Evolutionary conservation across 2,113 vertebrate genomes (phyloP).

Genomic region (Corapipo altera): DNA sequence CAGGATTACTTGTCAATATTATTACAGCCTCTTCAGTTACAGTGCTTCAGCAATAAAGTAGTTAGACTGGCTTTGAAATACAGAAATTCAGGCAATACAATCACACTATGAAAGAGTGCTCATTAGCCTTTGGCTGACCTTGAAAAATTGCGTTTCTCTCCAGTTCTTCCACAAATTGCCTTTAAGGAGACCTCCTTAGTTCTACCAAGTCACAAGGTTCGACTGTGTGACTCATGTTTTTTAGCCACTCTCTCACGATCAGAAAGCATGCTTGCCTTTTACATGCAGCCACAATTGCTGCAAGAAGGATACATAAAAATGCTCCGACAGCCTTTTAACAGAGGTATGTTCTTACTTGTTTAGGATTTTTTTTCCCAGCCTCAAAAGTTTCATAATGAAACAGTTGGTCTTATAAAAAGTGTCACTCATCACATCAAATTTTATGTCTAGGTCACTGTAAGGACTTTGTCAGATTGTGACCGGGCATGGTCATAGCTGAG

Average conservation of each 20-base stretch:
- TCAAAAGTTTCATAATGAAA: constrained; percentile 48
- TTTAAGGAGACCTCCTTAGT: constrained; percentile 58
- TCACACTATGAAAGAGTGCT: constrained; percentile 44
- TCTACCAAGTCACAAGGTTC: constrained; percentile 55
- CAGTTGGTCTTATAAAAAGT: constrained; percentile 14
- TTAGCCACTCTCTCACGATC: constrained; percentile 57
- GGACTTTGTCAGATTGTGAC: constrained; percentile 13
- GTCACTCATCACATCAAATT: constrained; percentile 21
- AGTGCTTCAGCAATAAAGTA: constrained; percentile 58
- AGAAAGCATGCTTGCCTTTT: constrained; percentile 46
- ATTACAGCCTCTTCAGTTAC: constrained; percentile 64
- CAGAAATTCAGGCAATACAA: constrained; percentile 67
- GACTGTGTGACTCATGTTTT: constrained; percentile 48
- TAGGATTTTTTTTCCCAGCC: neutral
- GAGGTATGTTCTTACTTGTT: constrained; percentile 28
- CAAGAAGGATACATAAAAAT: constrained; percentile 31
- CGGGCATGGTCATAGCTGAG: rapidly evolving
- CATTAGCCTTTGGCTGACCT: constrained; percentile 73
- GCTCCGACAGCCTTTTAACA: neutral
- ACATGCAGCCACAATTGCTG: constrained; percentile 6
- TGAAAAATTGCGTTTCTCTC: constrained; percentile 42
- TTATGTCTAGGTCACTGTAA: constrained; percentile 14
- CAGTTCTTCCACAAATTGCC: constrained; percentile 60
- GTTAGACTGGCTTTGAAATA: constrained; percentile 58
- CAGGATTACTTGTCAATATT: constrained; percentile 60